A percentile compares a stretch with the other conserved stretches of the same genome.
Conservation (phyloP, 37 sponge, comb jelly and placozoan genomes). For the Cliona cf. orientalis region DNA sequence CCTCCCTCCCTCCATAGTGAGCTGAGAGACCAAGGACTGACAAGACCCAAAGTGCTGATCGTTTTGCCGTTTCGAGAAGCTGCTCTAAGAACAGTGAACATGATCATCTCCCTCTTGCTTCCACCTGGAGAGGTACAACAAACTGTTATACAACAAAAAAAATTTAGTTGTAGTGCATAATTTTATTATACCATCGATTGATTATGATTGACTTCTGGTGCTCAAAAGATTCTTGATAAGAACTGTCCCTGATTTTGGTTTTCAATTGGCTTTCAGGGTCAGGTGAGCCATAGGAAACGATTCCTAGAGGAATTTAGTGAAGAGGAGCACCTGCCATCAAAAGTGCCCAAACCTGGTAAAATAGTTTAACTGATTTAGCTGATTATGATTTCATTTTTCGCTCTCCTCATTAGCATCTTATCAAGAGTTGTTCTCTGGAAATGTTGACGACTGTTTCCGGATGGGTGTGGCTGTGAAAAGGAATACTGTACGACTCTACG, state of each 20-base stretch:
- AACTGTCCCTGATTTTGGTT: background rate
- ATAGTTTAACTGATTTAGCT: background rate
- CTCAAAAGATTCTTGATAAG: background rate
- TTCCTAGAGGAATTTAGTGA: slow-evolving; percentile 76
- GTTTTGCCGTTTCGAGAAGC: slow-evolving; percentile 93
- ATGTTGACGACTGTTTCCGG: slow-evolving; percentile 96
- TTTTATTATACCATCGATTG: too few relatives aligned
- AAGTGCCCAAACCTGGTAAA: too few relatives aligned
- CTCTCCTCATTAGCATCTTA: slow-evolving; percentile 44
- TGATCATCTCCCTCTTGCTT: slow-evolving; percentile 60
- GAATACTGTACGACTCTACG: slow-evolving; percentile 81
- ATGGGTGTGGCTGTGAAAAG: slow-evolving; percentile 83
- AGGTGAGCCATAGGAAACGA: slow-evolving; percentile 73
- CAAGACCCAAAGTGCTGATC: slow-evolving; percentile 92
- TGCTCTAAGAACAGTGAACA: slow-evolving; percentile 68
- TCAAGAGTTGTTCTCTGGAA: slow-evolving; percentile 85
- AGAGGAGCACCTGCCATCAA: slow-evolving; percentile 16
- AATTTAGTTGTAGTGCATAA: too few relatives aligned
- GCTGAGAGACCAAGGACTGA: slow-evolving; percentile 91
- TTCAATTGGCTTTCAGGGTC: slow-evolving; percentile 43
- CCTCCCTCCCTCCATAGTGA: slow-evolving; percentile 31
- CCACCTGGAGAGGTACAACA: slow-evolving; percentile 59
- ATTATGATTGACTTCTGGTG: background rate
- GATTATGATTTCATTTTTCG: background rate
- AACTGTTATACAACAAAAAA: too few relatives aligned